Evolutionary conservation across 2,888 invertebrate species (phyloP).

Genomic region (Caenorhabditis sp.): DNA sequence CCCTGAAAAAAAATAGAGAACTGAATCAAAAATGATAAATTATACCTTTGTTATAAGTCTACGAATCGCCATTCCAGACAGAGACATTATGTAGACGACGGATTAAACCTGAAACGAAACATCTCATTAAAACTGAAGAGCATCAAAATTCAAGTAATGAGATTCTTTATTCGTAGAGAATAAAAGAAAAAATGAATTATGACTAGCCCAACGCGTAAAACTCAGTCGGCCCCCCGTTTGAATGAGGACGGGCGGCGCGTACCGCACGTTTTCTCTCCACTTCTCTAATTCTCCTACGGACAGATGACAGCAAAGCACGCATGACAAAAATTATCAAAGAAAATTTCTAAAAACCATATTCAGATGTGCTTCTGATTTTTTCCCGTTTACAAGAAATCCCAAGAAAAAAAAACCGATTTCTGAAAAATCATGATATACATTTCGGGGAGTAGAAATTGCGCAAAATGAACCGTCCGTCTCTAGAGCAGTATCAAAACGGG

Average conservation of each 20-base stretch:
- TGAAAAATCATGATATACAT: too few species aligned
- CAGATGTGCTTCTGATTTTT: too few species aligned
- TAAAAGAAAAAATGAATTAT: not conserved
- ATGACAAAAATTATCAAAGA: not conserved
- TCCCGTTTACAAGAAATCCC: too few species aligned
- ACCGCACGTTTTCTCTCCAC: constrained; percentile 41
- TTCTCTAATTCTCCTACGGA: constrained; percentile 36
- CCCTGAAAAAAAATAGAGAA: constrained; percentile 47
- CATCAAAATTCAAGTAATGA: too few species aligned
- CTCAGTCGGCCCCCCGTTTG: constrained; percentile 11
- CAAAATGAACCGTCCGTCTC: not conserved
- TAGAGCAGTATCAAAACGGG: constrained; percentile 7
- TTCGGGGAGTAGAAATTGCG: not conserved
- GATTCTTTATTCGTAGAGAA: not conserved
- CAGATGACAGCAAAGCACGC: not conserved
- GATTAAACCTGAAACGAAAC: constrained; percentile 49
- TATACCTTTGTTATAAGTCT: constrained; percentile 72
- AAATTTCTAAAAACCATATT: not conserved
- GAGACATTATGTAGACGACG: constrained; percentile 66
- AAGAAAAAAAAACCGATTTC: too few species aligned
- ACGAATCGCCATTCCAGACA: constrained; percentile 71
- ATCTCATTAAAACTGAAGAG: too few species aligned
- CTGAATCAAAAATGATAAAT: not conserved
- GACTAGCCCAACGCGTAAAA: constrained; percentile 2
- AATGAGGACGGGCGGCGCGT: constrained; percentile 63